phyloP scores from a whole-genome alignment of 2,113 vertebrate genomes.

The Urocolius indicus region DNA sequence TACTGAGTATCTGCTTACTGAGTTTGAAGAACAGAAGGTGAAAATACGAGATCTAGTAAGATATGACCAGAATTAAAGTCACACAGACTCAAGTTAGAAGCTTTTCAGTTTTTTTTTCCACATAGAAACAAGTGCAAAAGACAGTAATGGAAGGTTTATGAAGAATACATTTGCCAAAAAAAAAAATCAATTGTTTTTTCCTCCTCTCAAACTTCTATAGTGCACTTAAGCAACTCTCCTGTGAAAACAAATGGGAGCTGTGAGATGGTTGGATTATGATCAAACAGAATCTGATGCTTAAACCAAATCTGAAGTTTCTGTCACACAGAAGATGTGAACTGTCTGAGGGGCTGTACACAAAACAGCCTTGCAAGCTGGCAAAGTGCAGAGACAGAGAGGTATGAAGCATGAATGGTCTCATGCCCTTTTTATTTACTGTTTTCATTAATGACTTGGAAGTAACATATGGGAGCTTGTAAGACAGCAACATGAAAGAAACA shows the following conservation, averaged over 20 bases:
- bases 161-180: neutral
- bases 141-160: neutral
- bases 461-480: neutral
- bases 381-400: neutral
- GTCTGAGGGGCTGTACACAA: neutral
- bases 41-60: neutral
- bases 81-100: neutral
- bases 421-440: neutral
- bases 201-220: neutral
- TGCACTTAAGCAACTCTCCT: neutral
- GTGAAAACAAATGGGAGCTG: neutral
- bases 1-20: neutral
- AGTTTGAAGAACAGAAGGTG: neutral
- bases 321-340: neutral
- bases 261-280: neutral
- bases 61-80: neutral
- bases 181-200: neutral
- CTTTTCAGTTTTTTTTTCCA: neutral
- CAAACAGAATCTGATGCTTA: neutral
- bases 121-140: neutral
- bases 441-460: slow-evolving; percentile 1
- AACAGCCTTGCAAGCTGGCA: neutral
- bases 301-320: neutral
- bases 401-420: neutral
- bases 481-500: neutral